Conservation (phyloP, 2,888 invertebrate genomes). For the Leptinotarsa haldemani region DNA sequence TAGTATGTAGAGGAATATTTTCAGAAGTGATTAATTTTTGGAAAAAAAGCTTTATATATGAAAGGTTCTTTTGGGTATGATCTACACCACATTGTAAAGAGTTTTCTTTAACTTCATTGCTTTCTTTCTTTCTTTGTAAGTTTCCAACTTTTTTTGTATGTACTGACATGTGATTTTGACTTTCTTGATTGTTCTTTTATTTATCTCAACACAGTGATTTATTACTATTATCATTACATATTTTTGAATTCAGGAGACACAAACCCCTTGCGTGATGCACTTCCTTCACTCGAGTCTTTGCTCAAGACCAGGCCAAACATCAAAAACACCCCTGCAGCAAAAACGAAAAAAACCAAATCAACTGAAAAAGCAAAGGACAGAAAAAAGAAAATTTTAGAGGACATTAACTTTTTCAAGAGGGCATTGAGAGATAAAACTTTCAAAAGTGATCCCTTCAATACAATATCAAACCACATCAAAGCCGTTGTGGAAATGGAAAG, state of each 20-base stretch:
- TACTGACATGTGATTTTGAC: no score
- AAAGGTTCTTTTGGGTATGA: no score
- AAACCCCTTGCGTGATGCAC: constrained; percentile 58
- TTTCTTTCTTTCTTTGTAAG: no score
- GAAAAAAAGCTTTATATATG: no score
- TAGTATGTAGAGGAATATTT: no score
- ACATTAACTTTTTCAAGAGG: constrained; percentile 55
- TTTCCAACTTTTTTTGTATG: no score
- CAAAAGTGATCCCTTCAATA: constrained; percentile 54
- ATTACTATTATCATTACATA: not conserved
- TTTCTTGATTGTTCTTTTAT: no score
- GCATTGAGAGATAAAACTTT: constrained; percentile 54
- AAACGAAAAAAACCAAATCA: constrained; percentile 48
- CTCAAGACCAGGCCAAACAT: constrained; percentile 42
- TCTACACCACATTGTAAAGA: no score
- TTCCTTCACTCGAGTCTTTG: constrained; percentile 59
- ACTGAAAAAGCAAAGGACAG: constrained; percentile 55
- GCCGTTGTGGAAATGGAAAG: constrained; percentile 48
- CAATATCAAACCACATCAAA: constrained; percentile 55
- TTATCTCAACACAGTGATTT: no score
- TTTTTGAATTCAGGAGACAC: constrained; percentile 49
- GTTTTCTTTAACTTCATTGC: no score
- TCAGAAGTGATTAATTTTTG: no score
- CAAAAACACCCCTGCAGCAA: constrained; percentile 26
- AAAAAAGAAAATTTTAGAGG: constrained; percentile 54